phyloP scores from a whole-genome alignment of 2,888 invertebrate genomes.

The Deroplatys truncata region DNA sequence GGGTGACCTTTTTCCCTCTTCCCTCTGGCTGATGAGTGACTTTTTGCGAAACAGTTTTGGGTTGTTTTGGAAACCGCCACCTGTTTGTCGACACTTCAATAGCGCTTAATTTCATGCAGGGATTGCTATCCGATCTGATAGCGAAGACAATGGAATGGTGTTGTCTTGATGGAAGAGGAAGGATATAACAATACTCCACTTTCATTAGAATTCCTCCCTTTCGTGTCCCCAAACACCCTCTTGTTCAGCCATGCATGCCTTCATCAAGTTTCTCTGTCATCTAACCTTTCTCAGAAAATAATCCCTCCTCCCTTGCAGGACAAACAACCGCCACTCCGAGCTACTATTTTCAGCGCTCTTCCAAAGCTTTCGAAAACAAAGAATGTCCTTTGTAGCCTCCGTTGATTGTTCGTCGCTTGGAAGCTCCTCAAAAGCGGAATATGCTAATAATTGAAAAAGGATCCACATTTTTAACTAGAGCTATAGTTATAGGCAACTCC shows the following conservation, averaged over 20 bases:
- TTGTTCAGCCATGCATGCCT: not conserved
- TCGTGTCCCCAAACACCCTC: not conserved
- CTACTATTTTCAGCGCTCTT: not conserved
- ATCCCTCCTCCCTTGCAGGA: not conserved
- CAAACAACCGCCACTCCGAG: not conserved
- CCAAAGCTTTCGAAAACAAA: not conserved
- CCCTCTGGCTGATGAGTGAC: too few species aligned
- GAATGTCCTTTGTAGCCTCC: not conserved
- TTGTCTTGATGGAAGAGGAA: not conserved
- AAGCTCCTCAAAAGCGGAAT: not conserved
- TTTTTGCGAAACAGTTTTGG: not conserved
- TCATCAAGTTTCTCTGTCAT: constrained; percentile 7
- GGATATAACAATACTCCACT: not conserved
- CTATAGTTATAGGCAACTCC: too few species aligned
- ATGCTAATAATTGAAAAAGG: too few species aligned
- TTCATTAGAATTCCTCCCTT: constrained; percentile 12
- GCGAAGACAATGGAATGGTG: not conserved
- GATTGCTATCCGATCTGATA: not conserved
- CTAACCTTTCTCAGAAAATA: constrained; percentile 13
- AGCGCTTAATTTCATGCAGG: not conserved
- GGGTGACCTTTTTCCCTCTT: too few species aligned
- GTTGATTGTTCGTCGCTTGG: not conserved
- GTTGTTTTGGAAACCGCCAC: not conserved
- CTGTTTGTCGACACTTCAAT: not conserved
- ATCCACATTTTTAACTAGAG: too few species aligned